Evolutionary conservation across 2,888 invertebrate genomes (phyloP).

Genomic region (Drosophila parthenogenetica): DNA sequence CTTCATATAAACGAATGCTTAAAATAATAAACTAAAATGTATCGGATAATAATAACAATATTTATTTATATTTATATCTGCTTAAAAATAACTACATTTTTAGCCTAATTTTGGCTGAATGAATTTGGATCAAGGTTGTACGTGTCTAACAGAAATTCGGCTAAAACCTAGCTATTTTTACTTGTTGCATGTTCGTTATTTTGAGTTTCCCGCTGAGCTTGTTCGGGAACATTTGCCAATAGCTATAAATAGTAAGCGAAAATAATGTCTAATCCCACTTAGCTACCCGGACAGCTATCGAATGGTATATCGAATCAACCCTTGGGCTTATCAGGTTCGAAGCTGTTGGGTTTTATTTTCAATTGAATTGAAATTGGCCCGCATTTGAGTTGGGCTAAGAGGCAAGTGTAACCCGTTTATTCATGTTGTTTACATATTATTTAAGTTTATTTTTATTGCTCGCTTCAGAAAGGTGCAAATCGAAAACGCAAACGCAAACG

Average conservation of each 20-base stretch:
- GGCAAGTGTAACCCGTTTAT: constrained; percentile 53
- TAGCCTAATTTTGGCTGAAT: too few species aligned
- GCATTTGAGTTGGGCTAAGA: constrained; percentile 44
- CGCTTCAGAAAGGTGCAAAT: constrained; percentile 46
- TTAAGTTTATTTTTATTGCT: constrained; percentile 69
- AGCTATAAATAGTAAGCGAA: constrained; percentile 35
- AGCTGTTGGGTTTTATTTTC: constrained; percentile 32
- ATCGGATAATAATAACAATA: too few species aligned
- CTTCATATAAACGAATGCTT: too few species aligned
- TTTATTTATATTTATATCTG: too few species aligned
- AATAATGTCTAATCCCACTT: constrained; percentile 40
- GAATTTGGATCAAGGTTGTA: too few species aligned
- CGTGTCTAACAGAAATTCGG: background rate
- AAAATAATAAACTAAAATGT: too few species aligned
- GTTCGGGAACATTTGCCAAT: constrained; percentile 6
- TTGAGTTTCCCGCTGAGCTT: constrained; percentile 3
- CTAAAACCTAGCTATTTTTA: background rate
- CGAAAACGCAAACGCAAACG: too few species aligned
- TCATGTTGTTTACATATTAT: constrained; percentile 64
- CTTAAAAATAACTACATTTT: too few species aligned
- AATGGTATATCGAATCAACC: constrained; percentile 31
- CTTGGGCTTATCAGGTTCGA: constrained; percentile 9
- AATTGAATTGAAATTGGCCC: constrained; percentile 74
- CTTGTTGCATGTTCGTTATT: background rate
- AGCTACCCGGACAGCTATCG: constrained; percentile 9